Conservation (phyloP, 1,140 invertebrate genomes). For the Microvelia longipes region DNA sequence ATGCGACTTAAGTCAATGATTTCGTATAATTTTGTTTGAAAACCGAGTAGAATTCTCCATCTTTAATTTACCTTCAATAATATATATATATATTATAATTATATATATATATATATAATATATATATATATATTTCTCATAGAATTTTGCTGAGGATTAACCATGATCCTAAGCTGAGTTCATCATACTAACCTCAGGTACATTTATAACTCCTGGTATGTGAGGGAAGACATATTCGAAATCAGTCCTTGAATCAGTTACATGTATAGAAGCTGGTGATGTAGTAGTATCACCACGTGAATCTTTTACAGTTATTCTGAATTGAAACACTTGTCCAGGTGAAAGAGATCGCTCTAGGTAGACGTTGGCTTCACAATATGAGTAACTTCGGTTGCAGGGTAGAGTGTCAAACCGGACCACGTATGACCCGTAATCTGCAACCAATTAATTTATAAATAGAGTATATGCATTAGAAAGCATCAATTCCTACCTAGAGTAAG, state of each 20-base stretch:
- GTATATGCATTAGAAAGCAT: not conserved
- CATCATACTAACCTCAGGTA: conserved; percentile 74
- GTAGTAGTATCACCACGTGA: conserved; percentile 57
- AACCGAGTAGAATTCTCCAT: too few species aligned
- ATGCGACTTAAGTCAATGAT: too few species aligned
- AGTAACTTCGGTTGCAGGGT: conserved; percentile 65
- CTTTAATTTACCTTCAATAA: too few species aligned
- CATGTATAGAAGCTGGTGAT: conserved; percentile 63
- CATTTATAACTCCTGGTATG: conserved; percentile 57
- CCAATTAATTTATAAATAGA: too few species aligned
- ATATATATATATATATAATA: too few species aligned
- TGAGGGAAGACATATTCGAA: conserved; percentile 68
- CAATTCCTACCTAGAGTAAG: not conserved
- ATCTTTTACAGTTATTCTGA: conserved; percentile 56
- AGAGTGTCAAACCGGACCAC: conserved; percentile 59
- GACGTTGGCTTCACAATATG: conserved; percentile 69
- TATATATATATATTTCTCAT: too few species aligned
- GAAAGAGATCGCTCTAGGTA: conserved; percentile 54
- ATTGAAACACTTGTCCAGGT: conserved; percentile 63
- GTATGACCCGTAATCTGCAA: conserved; percentile 26
- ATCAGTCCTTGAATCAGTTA: conserved; percentile 62
- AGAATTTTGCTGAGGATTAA: too few species aligned
- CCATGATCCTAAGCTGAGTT: too few species aligned
- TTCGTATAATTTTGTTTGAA: too few species aligned
- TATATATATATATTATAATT: too few species aligned